These are phyloP conservation scores for Eonycteris spelaea DNA, from an alignment of 2,113 vertebrate genomes.

Conservation along the genomic window DNA sequence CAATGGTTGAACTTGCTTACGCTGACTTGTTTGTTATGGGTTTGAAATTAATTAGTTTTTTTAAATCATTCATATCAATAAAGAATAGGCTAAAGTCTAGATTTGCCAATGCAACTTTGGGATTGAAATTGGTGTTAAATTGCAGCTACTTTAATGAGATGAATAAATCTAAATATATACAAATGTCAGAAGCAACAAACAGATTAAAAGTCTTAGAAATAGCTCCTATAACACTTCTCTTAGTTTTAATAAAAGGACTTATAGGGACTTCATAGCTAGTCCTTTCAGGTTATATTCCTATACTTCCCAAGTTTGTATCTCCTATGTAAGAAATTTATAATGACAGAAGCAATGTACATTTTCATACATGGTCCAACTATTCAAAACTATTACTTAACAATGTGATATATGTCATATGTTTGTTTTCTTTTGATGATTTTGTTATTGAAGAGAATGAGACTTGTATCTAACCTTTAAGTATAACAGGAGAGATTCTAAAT, in stretches of 20 bases:
- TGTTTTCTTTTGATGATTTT: slow-evolving; percentile 2
- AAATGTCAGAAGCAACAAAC: not conserved
- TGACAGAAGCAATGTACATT: not conserved
- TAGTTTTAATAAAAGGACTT: not conserved
- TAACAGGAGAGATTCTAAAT: not conserved
- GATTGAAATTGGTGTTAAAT: not conserved
- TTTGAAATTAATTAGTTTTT: not conserved
- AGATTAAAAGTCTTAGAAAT: not conserved
- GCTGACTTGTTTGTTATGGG: not conserved
- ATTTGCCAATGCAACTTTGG: not conserved
- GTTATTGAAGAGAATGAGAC: not conserved
- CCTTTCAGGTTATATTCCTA: not conserved
- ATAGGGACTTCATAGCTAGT: not conserved
- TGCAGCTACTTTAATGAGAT: not conserved
- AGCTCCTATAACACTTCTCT: not conserved
- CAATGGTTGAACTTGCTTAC: not conserved
- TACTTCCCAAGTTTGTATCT: not conserved
- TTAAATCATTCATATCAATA: not conserved
- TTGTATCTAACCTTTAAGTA: not conserved
- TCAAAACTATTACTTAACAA: not conserved
- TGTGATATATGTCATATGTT: not conserved
- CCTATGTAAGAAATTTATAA: not conserved
- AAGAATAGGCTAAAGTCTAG: not conserved
- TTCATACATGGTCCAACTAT: not conserved
- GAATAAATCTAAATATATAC: not conserved